Conservation (phyloP, 2,888 invertebrate species). For the Masnerella sp. region DNA sequence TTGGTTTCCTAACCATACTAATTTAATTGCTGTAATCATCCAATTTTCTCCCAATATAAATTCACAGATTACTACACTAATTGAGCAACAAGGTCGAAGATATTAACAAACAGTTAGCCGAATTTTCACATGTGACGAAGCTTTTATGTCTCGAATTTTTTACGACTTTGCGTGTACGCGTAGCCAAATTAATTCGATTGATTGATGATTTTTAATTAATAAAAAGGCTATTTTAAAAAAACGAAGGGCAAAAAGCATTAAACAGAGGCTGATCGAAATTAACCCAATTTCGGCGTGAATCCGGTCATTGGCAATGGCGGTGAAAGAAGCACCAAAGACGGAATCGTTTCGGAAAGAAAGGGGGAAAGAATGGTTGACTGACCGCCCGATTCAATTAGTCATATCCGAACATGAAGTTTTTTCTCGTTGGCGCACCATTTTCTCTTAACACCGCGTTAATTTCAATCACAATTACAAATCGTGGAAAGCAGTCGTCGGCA, state of each 20-base stretch:
- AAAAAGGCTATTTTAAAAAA: too few relatives aligned
- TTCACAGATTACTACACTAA: constrained; percentile 43
- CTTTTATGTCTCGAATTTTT: too few relatives aligned
- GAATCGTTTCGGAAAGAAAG: constrained; percentile 8
- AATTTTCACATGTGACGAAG: too few relatives aligned
- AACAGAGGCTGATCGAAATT: not conserved
- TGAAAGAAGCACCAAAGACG: not conserved
- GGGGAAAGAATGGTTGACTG: constrained; percentile 1
- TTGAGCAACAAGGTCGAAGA: constrained; percentile 44
- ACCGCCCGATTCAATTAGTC: constrained; percentile 39
- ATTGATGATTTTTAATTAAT: not conserved
- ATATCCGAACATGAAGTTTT: constrained; percentile 18
- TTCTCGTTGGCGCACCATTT: constrained; percentile 1
- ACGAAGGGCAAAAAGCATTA: not conserved
- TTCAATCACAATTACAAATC: constrained; percentile 28
- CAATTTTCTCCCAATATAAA: constrained; percentile 53
- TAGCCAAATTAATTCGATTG: too few relatives aligned
- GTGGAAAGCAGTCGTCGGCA: constrained; percentile 18
- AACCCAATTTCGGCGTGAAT: constrained; percentile 1
- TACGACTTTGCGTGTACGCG: too few relatives aligned
- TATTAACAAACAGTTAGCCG: not conserved
- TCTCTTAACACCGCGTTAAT: constrained; percentile 22
- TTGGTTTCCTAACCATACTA: constrained; percentile 41
- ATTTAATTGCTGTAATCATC: constrained; percentile 55
- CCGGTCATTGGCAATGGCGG: not conserved